Evolutionary conservation across 2,797 vertebrate species (phyloP).

Genomic region (Crax fasciolata): DNA sequence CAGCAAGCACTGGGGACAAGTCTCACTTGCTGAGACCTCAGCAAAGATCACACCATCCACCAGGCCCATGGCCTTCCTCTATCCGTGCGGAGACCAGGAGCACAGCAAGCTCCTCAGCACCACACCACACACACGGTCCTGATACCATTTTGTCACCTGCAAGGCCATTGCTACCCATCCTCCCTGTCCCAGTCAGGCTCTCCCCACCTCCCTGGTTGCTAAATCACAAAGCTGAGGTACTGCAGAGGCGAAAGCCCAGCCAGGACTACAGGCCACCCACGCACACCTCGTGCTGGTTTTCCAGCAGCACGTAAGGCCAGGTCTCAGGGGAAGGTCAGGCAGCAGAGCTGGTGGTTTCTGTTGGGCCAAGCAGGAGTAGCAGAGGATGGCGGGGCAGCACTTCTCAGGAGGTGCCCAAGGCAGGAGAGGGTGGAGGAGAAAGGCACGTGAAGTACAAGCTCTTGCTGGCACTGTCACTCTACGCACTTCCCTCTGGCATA

Average conservation of each 20-base stretch:
- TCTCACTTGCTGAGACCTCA: background rate
- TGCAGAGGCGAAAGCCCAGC: background rate
- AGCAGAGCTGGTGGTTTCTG: background rate
- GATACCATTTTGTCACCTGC: background rate
- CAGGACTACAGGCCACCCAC: background rate
- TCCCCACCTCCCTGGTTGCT: background rate
- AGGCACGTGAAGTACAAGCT: background rate
- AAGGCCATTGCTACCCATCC: background rate
- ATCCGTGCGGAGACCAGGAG: accelerated
- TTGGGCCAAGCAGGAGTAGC: background rate
- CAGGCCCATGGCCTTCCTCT: background rate
- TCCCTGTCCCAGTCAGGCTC: background rate
- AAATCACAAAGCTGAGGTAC: background rate
- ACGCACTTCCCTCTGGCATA: background rate
- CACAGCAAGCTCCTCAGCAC: background rate
- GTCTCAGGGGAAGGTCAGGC: background rate
- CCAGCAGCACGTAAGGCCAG: background rate
- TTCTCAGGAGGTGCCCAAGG: background rate
- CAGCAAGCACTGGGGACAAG: background rate
- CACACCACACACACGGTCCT: accelerated
- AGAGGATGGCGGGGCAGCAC: background rate
- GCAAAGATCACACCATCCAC: background rate
- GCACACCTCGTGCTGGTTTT: background rate
- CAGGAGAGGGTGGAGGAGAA: background rate
- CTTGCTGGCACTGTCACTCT: background rate